Conservation (phyloP, 2,113 vertebrate species). For the Periophthalmus modestus region DNA sequence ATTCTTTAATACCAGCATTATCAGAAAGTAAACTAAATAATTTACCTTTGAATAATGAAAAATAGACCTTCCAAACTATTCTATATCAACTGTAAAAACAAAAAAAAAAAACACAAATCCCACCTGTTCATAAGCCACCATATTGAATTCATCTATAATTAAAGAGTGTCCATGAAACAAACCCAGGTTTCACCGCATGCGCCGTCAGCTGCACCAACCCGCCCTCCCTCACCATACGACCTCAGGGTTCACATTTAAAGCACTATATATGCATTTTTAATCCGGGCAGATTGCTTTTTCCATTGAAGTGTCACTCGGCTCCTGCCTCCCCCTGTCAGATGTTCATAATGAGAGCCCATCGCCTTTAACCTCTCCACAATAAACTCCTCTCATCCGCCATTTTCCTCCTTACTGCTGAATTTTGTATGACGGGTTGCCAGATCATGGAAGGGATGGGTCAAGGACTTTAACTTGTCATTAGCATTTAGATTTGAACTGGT, state of each 20-base stretch:
- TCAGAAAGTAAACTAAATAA: no score
- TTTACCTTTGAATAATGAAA: no score
- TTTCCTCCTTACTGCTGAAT: conserved; percentile 61
- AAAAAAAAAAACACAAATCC: not conserved
- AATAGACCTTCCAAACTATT: no score
- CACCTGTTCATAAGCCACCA: conserved; percentile 8
- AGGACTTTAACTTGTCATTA: conserved; percentile 69
- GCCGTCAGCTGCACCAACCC: conserved; percentile 5
- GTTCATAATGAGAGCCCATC: conserved; percentile 54
- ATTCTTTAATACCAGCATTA: no score
- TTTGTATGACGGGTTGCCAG: conserved; percentile 49
- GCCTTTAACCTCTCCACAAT: conserved; percentile 61
- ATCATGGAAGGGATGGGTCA: conserved; percentile 52
- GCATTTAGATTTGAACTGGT: conserved; percentile 71
- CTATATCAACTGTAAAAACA: no score
- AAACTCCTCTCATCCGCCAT: conserved; percentile 42
- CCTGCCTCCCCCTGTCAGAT: conserved; percentile 38
- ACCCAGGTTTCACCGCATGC: conserved; percentile 11
- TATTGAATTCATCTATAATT: conserved; percentile 21
- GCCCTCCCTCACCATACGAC: conserved; percentile 2
- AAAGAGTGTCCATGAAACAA: conserved; percentile 33
- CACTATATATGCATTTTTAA: conserved; percentile 59
- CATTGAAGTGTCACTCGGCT: conserved; percentile 24
- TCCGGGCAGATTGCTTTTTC: conserved; percentile 37
- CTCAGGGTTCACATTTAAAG: conserved; percentile 34